These are phyloP conservation scores for Haemorhous mexicanus DNA, from an alignment of 2,113 vertebrate genomes.

Conservation along the genomic window DNA sequence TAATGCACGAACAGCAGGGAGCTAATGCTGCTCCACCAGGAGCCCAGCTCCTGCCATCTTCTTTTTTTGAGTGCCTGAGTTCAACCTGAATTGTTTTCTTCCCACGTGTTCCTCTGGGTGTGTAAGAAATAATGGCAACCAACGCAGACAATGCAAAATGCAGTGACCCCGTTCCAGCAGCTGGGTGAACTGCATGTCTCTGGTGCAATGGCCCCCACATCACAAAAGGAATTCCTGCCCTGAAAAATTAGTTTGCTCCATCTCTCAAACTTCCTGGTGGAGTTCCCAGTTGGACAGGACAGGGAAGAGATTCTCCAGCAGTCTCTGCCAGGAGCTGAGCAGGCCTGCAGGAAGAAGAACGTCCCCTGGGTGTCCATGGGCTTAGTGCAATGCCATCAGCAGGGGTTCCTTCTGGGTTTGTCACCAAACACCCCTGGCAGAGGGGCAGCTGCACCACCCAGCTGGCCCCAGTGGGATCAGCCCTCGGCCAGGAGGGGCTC, in stretches of 20 bases:
- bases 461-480: neutral
- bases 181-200: neutral
- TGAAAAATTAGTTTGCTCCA: neutral
- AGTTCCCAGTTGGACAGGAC: neutral
- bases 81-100: neutral
- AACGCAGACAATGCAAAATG: neutral
- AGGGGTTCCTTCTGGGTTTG: neutral
- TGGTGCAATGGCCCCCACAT: neutral
- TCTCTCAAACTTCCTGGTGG: neutral
- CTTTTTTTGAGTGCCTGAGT: neutral
- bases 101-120: neutral
- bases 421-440: neutral
- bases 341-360: neutral
- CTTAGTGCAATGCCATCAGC: neutral
- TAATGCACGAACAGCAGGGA: neutral
- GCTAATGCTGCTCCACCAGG: neutral
- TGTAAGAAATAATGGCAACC: neutral
- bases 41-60: neutral
- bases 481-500: neutral
- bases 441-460: fast-evolving
- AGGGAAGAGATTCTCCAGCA: neutral
- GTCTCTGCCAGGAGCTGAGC: neutral
- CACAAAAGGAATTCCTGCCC: neutral
- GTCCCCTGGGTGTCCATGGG: neutral
- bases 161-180: neutral